Percentiles rank a stretch among this genome's conserved stretches.
Conservation (phyloP, 2,888 invertebrate genomes). For the Neoscelio sp. region DNA sequence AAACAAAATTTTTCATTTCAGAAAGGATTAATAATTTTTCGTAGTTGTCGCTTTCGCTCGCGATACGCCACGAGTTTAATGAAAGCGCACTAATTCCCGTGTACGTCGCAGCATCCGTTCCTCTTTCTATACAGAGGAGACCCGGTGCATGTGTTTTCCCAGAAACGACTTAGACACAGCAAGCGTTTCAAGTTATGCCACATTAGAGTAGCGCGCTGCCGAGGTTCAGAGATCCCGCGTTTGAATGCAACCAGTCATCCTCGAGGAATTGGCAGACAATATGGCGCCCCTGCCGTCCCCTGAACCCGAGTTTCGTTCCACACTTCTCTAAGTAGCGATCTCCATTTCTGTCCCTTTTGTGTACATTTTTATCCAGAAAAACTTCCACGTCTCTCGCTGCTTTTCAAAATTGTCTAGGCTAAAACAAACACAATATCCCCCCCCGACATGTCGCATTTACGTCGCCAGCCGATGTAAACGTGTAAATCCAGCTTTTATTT, state of each 20-base stretch:
- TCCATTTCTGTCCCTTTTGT: constrained; percentile 68
- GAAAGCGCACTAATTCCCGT: constrained; percentile 62
- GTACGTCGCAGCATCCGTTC: constrained; percentile 62
- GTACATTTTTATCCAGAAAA: constrained; percentile 51
- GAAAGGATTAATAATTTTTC: constrained; percentile 53
- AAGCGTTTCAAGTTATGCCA: constrained; percentile 77
- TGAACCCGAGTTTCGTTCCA: constrained; percentile 61
- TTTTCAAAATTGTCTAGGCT: constrained; percentile 38
- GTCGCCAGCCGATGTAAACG: too few species aligned
- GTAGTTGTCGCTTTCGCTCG: constrained; percentile 31
- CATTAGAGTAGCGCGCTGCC: constrained; percentile 75
- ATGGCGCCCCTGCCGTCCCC: constrained; percentile 76
- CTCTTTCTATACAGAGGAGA: constrained; percentile 47
- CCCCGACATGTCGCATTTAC: too few species aligned
- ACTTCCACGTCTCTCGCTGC: constrained; percentile 48
- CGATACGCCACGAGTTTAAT: constrained; percentile 38
- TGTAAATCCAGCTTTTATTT: too few species aligned
- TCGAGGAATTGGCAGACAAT: constrained; percentile 81
- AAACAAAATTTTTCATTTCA: constrained; percentile 6
- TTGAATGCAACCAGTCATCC: constrained; percentile 81
- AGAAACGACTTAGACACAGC: constrained; percentile 77
- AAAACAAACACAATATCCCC: constrained; percentile 41
- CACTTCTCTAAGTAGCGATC: constrained; percentile 73
- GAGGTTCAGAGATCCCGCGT: constrained; percentile 74
- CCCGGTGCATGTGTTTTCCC: constrained; percentile 72